phyloP scores from a whole-genome alignment of 2,113 vertebrate species.

The Bujurquina vittata region DNA sequence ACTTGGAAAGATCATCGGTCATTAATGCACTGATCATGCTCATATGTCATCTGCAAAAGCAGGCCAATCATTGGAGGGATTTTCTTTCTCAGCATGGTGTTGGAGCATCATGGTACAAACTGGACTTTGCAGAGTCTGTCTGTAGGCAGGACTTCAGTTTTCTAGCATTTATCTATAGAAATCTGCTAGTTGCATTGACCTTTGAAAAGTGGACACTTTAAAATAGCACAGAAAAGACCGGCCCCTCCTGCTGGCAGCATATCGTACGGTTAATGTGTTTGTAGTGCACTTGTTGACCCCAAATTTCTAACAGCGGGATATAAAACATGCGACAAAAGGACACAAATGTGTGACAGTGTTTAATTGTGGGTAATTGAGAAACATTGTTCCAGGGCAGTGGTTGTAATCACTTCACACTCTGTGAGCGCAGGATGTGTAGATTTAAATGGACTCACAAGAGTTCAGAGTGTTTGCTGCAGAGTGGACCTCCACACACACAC shows the following conservation, averaged over 20 bases:
- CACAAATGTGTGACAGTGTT: background rate
- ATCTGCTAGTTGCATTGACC: background rate
- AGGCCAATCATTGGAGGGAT: constrained; percentile 49
- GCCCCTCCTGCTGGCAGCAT: background rate
- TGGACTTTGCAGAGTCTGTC: constrained; percentile 10
- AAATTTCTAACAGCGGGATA: background rate
- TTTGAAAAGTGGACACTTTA: background rate
- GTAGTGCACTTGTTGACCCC: background rate
- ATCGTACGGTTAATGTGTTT: background rate
- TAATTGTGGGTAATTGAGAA: background rate
- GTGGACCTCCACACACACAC: accelerated
- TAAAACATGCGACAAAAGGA: background rate
- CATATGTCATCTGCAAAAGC: constrained; percentile 49
- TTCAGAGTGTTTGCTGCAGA: background rate
- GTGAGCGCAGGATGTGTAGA: accelerated
- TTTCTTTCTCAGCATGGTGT: constrained; percentile 26
- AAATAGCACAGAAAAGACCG: background rate
- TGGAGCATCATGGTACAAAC: constrained; percentile 11
- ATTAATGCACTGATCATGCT: constrained; percentile 22
- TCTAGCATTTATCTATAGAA: background rate
- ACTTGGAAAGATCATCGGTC: constrained; percentile 11
- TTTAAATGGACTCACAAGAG: background rate
- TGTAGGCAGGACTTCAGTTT: constrained; percentile 8
- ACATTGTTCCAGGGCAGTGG: background rate
- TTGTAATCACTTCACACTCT: constrained; percentile 1